A percentile compares a stretch with the other conserved stretches of the same genome.
Conservation (phyloP, 2,888 invertebrate genomes). For the Scaptodrosophila latifasciaeformis region DNA sequence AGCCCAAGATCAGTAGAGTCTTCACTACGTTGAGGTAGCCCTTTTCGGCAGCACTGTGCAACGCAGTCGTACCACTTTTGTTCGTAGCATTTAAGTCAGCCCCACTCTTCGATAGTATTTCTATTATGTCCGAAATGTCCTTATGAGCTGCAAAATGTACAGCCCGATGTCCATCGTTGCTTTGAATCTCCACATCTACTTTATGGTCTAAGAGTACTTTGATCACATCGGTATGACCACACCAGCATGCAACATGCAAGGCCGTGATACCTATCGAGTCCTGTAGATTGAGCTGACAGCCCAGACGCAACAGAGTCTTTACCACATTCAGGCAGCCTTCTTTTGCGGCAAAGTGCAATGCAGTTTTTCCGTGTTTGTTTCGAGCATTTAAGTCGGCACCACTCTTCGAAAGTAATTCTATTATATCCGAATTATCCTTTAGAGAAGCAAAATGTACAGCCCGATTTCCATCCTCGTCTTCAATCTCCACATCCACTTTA, state of each 20-base stretch:
- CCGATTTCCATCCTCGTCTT: no score
- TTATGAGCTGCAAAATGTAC: slow-evolving; percentile 99
- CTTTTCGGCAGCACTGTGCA: slow-evolving; percentile 98
- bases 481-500: no score
- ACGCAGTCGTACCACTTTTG: slow-evolving; percentile 94
- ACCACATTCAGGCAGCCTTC: no score
- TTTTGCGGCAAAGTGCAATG: no score
- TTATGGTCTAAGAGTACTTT: slow-evolving; percentile 88
- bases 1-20: slow-evolving; percentile 90
- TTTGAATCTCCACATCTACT: slow-evolving; percentile 95
- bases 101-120: slow-evolving; percentile 87
- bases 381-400: no score
- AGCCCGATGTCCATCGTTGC: slow-evolving; percentile 96
- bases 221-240: slow-evolving; percentile 96
- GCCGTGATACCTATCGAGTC: slow-evolving; percentile 96
- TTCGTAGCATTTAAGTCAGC: slow-evolving; percentile 97
- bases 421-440: no score
- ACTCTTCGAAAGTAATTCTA: no score
- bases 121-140: slow-evolving; percentile 94
- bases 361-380: no score
- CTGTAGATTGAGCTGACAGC: no score
- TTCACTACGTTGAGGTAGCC: slow-evolving; percentile 96
- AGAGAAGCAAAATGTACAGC: no score
- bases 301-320: no score
- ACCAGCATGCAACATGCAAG: slow-evolving; percentile 96